Evolutionary conservation across 2,113 vertebrate species (phyloP).

Genomic region (Mormyrus lacerda): DNA sequence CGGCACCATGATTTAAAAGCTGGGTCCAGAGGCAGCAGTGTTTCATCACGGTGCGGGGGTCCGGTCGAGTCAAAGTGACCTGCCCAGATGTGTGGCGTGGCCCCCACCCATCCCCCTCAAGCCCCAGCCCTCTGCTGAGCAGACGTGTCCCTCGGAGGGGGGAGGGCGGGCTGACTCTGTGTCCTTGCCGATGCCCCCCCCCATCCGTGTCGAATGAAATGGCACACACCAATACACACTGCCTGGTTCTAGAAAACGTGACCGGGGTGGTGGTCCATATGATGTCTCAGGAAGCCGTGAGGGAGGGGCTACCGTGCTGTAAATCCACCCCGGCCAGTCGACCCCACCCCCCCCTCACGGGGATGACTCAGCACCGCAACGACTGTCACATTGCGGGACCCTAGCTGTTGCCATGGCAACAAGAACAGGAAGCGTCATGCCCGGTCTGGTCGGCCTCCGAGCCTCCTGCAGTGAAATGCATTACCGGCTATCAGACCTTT

Average conservation of each 20-base stretch:
- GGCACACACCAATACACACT: background rate
- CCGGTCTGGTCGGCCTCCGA: background rate
- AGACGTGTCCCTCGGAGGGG: background rate
- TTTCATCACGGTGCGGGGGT: background rate
- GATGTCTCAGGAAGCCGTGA: background rate
- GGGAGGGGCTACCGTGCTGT: background rate
- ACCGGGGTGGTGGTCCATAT: background rate
- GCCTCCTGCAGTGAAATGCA: background rate
- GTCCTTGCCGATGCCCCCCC: background rate
- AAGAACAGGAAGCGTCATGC: background rate
- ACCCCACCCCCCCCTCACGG: background rate
- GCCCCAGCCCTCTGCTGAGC: background rate
- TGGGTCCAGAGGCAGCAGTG: background rate
- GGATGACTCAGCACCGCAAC: conserved; percentile 12
- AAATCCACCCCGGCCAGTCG: background rate
- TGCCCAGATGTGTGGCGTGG: background rate
- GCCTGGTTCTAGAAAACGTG: no score
- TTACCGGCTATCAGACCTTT: background rate
- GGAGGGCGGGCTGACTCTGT: background rate
- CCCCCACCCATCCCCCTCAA: background rate
- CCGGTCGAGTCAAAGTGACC: background rate
- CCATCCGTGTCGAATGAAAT: background rate
- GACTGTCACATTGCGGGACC: background rate
- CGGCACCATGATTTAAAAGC: background rate
- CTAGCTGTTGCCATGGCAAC: background rate